These are phyloP conservation scores for Deilephila porcellus DNA, from an alignment of 2,888 invertebrate genomes.

Conservation along the genomic window DNA sequence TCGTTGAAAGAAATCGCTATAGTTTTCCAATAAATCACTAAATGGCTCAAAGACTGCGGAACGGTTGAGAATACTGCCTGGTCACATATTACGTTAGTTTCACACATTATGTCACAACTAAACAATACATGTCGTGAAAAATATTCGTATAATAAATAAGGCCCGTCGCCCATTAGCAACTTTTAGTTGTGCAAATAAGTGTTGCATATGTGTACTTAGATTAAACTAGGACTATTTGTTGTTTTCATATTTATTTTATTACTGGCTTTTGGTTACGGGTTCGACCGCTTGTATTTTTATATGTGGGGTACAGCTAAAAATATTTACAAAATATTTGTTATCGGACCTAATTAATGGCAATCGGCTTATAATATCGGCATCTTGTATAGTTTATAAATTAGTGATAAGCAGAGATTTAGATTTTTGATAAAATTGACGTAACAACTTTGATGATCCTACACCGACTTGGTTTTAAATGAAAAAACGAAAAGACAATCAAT, in stretches of 20 bases:
- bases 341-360: too few relatives aligned
- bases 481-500: too few relatives aligned
- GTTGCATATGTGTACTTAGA: neutral
- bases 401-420: too few relatives aligned
- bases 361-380: too few relatives aligned
- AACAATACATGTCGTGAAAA: slow-evolving; percentile 32
- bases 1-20: neutral
- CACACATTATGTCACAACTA: slow-evolving; percentile 33
- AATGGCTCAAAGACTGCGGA: slow-evolving; percentile 2
- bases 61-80: neutral
- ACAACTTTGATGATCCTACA: too few relatives aligned
- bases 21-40: neutral
- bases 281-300: too few relatives aligned
- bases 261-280: too few relatives aligned
- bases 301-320: too few relatives aligned
- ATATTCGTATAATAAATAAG: slow-evolving; percentile 34
- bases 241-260: neutral
- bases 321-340: too few relatives aligned
- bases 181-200: neutral
- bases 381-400: too few relatives aligned
- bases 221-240: neutral
- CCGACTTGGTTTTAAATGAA: too few relatives aligned
- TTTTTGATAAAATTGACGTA: too few relatives aligned
- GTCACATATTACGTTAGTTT: slow-evolving; percentile 17
- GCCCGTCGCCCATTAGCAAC: neutral